Evolutionary conservation across 1,140 invertebrate genomes (phyloP).

Genomic region (Odontomachus brunneus): DNA sequence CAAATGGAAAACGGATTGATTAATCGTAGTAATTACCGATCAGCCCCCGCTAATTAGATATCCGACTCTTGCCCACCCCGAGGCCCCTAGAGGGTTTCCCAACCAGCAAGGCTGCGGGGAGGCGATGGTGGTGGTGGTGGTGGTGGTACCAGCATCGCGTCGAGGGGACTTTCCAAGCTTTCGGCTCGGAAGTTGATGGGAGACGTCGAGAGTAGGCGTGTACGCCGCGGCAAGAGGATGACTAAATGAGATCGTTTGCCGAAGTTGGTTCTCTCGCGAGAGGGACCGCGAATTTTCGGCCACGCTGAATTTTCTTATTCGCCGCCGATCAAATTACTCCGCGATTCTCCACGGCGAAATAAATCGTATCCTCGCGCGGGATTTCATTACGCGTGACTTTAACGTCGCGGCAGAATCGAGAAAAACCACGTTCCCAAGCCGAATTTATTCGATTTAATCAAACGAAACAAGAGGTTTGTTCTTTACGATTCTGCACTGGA

Average conservation of each 20-base stretch:
- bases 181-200: slow-evolving; percentile 51
- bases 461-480: too few relatives aligned
- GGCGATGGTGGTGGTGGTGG: slow-evolving; percentile 65
- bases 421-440: too few relatives aligned
- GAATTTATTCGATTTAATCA: background rate
- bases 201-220: slow-evolving; percentile 62
- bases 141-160: slow-evolving; percentile 11
- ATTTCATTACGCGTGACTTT: background rate
- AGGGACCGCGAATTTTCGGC: background rate
- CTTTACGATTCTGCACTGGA: too few relatives aligned
- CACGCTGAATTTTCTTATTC: slow-evolving; percentile 19
- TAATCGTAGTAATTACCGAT: slow-evolving; percentile 86
- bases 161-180: slow-evolving; percentile 66
- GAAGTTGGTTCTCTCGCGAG: slow-evolving; percentile 80
- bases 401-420: background rate
- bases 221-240: slow-evolving; percentile 68
- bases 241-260: slow-evolving; percentile 85
- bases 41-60: slow-evolving; percentile 86
- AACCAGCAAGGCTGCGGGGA: slow-evolving; percentile 68
- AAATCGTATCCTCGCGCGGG: background rate
- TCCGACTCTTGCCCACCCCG: slow-evolving; percentile 81
- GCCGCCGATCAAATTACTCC: background rate
- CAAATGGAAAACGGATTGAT: slow-evolving; percentile 87
- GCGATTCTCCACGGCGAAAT: background rate
- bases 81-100: slow-evolving; percentile 80